A percentile compares a stretch with the other conserved stretches of the same genome.
These are phyloP conservation scores for Ectemnius lituratus DNA, from an alignment of 2,888 invertebrate genomes.

Conservation along the genomic window DNA sequence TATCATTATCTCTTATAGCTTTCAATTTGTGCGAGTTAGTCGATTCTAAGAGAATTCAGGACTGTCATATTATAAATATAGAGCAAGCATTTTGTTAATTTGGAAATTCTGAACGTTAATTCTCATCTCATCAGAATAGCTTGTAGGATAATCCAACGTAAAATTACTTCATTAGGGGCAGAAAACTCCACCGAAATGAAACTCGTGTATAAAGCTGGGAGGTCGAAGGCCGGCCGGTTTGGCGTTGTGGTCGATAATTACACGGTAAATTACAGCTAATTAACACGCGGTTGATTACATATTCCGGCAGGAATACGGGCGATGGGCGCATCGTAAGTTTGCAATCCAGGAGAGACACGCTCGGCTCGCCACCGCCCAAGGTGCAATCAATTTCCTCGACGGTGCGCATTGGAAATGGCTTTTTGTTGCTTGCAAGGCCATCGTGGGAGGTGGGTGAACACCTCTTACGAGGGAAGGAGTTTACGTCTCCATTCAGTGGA, in stretches of 20 bases:
- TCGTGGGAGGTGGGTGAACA: neutral
- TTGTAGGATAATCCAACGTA: neutral
- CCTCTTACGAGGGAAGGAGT: slow-evolving; percentile 53
- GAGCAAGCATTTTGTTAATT: too few species aligned
- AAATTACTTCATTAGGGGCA: slow-evolving; percentile 37
- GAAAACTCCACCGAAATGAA: slow-evolving; percentile 30
- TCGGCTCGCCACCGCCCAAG: slow-evolving; percentile 54
- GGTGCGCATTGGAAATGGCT: slow-evolving; percentile 57
- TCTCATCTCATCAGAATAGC: too few species aligned
- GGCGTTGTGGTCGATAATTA: slow-evolving; percentile 60
- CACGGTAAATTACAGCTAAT: slow-evolving; percentile 72
- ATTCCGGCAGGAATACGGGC: slow-evolving; percentile 59
- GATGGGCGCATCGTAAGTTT: too few species aligned
- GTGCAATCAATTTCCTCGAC: slow-evolving; percentile 67
- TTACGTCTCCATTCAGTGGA: slow-evolving; percentile 68
- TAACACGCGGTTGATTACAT: slow-evolving; percentile 72
- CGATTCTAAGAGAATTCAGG: too few species aligned
- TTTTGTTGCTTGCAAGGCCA: slow-evolving; percentile 51
- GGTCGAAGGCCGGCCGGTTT: neutral
- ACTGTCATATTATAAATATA: too few species aligned
- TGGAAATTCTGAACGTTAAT: too few species aligned
- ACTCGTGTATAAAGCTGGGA: neutral
- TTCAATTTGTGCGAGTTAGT: slow-evolving; percentile 27
- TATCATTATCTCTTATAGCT: slow-evolving; percentile 34
- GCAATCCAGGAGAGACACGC: neutral